Evolutionary conservation across 1,140 invertebrate species (phyloP), one percentile per base, ranked within the genome.

Genomic region (Nixonia krombeini): DNA sequence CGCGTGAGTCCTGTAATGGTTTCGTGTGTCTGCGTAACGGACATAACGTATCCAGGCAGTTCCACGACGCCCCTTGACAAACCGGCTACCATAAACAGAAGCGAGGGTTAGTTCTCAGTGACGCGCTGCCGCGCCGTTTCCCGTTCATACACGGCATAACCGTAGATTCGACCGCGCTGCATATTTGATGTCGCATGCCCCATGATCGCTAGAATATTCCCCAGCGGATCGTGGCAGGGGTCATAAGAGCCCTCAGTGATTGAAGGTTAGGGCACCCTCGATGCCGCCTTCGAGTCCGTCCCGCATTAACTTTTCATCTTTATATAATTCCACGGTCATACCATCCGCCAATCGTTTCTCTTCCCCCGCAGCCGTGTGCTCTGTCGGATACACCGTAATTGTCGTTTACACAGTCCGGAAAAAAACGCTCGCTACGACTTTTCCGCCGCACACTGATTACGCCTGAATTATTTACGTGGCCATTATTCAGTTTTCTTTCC

Each of bases 301-400:
- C 45, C 26, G 58, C 75, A 85, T 84, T 84, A 85, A 85, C 74
- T 84, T 85, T 85, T 84, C 77, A 85, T 80, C 73, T 81, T 84
- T 84, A 84, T 84, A 81, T 77, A 81, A 84, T 83, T 82, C 72
- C 68, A 76, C 59, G 72, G 55, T 72, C 74, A 72, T 72, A 71
- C 40, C 53, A 62, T 58, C 47, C 55, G 37, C 42, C 49, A 46
- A 58, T 38, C 66, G 66, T 63, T 35, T 55, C 53, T 28, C 38
- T 33, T 53, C 13, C 37, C 9, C 31, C 37, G 16, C 16, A 17
- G 44, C 50, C 28, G 17, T 53, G 56, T 51, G 45, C 55, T 50
- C 40, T 58, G 13, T 46, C 41, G 42, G 25, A 40, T 15, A 55
- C 26, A 13, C 17, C 29, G 18, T 58, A 57, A 57, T 66, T 65